A percentile compares a stretch with the other conserved stretches of the same genome.
Evolutionary conservation across 2,797 vertebrate species (phyloP).

Genomic region (Xenentodon cancila): DNA sequence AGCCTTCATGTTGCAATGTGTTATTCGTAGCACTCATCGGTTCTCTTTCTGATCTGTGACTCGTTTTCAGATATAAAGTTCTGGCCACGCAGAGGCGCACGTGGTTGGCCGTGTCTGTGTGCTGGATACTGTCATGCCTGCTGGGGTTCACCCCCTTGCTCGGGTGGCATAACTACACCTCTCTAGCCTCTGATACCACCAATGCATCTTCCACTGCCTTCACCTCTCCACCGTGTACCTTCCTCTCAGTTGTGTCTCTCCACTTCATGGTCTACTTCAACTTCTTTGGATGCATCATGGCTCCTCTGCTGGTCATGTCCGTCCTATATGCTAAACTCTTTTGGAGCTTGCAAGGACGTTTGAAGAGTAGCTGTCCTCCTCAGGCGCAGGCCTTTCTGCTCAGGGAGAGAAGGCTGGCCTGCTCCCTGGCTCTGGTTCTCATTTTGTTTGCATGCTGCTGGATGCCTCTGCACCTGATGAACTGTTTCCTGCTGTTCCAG

Average conservation of each 20-base stretch:
- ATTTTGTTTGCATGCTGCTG: conserved; percentile 85
- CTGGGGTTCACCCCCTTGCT: conserved; percentile 84
- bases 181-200: conserved; percentile 14
- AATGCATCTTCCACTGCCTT: conserved; percentile 16
- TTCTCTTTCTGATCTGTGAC: background rate
- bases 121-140: conserved; percentile 84
- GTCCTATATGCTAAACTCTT: conserved; percentile 84
- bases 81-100: conserved; percentile 80
- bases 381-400: conserved; percentile 77
- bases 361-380: conserved; percentile 55
- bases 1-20: background rate
- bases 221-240: conserved; percentile 60
- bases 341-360: conserved; percentile 77
- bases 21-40: background rate
- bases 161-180: conserved; percentile 78
- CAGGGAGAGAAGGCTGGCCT: conserved; percentile 83
- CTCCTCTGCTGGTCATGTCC: conserved; percentile 84
- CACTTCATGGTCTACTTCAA: conserved; percentile 88
- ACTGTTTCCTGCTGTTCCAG: conserved; percentile 77
- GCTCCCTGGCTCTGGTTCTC: conserved; percentile 86
- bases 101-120: conserved; percentile 77
- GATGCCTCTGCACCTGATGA: conserved; percentile 87
- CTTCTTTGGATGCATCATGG: conserved; percentile 83
- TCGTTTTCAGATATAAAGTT: conserved; percentile 81
- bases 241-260: conserved; percentile 78